Evolutionary conservation across 1,140 invertebrate species (phyloP).

Genomic region (Ptiloglossa arizonensis): DNA sequence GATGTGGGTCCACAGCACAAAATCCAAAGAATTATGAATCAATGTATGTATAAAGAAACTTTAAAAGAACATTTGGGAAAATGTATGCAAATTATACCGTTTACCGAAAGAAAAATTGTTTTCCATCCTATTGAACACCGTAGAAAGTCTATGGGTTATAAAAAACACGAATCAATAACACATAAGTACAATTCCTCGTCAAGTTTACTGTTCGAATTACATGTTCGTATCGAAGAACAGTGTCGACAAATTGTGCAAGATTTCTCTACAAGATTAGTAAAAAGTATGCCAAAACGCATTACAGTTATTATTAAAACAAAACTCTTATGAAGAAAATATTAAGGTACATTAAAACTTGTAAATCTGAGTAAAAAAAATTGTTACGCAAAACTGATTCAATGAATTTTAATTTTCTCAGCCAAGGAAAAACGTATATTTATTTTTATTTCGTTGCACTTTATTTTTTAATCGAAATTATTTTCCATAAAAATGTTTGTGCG

Average conservation of each 20-base stretch:
- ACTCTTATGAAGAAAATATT: too few species aligned
- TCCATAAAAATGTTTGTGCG: too few species aligned
- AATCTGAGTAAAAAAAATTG: too few species aligned
- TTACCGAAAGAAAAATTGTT: not conserved
- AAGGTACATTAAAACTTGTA: not conserved
- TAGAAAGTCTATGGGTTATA: not conserved
- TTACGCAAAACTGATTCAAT: too few species aligned
- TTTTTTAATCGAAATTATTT: too few species aligned
- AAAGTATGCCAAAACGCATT: too few species aligned
- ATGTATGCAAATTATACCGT: not conserved
- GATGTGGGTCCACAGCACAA: not conserved
- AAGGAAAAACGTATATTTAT: slow-evolving; percentile 12
- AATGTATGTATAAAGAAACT: not conserved
- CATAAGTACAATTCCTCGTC: not conserved
- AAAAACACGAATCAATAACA: not conserved
- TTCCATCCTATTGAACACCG: not conserved
- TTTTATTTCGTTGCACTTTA: not conserved
- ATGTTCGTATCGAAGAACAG: not conserved
- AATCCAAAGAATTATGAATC: not conserved
- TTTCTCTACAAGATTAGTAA: not conserved
- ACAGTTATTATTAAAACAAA: too few species aligned
- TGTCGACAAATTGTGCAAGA: not conserved
- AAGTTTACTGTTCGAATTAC: not conserved
- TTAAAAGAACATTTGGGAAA: not conserved
- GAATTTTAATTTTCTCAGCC: too few species aligned